These are phyloP conservation scores for Philereme vetulata DNA, from an alignment of 2,888 invertebrate species.

Conservation along the genomic window DNA sequence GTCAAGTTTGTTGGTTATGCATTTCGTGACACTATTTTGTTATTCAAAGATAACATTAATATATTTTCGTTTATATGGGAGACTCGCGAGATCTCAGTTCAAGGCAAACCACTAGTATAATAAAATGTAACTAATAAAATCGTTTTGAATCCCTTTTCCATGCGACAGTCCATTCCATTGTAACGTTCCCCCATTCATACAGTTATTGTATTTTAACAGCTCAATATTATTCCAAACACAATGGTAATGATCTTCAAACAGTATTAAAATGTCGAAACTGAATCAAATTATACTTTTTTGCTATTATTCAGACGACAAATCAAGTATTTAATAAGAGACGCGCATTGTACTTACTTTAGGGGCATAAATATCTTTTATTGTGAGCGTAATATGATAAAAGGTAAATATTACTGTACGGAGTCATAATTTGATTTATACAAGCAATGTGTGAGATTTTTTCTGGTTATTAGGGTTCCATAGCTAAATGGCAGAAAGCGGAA, in stretches of 20 bases:
- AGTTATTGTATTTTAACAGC: conserved; percentile 43
- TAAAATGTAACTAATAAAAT: conserved; percentile 3
- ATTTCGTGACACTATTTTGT: no score
- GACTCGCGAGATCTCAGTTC: no score
- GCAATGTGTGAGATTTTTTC: no score
- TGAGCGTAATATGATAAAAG: conserved; percentile 22
- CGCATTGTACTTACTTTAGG: conserved; percentile 33
- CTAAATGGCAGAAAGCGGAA: no score
- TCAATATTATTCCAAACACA: conserved; percentile 53
- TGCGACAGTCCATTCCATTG: conserved; percentile 31
- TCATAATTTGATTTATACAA: conserved; percentile 12
- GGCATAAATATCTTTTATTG: conserved; percentile 27
- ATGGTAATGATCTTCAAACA: conserved; percentile 59
- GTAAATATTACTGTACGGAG: conserved; percentile 16
- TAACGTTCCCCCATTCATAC: conserved; percentile 38
- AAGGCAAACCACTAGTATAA: no score
- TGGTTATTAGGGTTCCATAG: no score
- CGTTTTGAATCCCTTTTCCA: conserved; percentile 20
- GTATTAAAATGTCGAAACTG: conserved; percentile 47
- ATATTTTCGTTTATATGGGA: no score
- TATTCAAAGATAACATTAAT: no score
- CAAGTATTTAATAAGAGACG: conserved; percentile 50
- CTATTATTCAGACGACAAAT: conserved; percentile 59
- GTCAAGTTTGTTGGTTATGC: no score
- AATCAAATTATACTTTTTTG: conserved; percentile 41